phyloP scores from a whole-genome alignment of 2,113 vertebrate genomes.

The Morone saxatilis region DNA sequence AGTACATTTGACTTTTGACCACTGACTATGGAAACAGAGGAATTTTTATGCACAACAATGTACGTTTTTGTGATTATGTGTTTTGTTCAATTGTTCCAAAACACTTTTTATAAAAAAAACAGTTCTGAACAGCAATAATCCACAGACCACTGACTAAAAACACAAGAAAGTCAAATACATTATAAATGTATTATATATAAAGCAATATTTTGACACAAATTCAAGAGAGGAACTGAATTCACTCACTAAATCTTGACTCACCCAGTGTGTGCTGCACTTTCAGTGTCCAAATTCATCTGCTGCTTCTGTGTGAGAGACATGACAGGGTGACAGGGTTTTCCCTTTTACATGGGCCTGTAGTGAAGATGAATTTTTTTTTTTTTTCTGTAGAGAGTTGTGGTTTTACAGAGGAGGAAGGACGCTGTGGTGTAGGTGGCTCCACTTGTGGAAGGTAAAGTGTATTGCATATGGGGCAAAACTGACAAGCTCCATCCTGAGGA shows the following conservation, averaged over 20 bases:
- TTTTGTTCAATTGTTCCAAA: neutral
- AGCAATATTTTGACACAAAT: neutral
- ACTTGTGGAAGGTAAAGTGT: neutral
- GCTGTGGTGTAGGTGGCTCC: slow-evolving; percentile 38
- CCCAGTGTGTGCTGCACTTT: slow-evolving; percentile 68
- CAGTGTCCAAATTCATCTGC: slow-evolving; percentile 56
- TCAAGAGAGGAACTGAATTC: neutral
- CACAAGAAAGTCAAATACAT: neutral
- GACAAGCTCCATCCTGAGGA: neutral
- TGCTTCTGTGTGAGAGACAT: slow-evolving; percentile 45
- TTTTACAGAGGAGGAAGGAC: slow-evolving; percentile 45
- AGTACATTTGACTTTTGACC: neutral
- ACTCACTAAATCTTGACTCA: slow-evolving; percentile 53
- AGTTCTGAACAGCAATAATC: neutral
- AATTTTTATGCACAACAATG: neutral
- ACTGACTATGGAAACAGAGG: neutral
- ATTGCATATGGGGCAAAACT: neutral
- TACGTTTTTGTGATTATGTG: neutral
- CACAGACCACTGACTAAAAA: neutral
- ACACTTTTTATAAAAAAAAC: neutral
- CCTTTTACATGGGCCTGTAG: slow-evolving; percentile 40
- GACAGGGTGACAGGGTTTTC: slow-evolving; percentile 62
- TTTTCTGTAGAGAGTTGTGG: slow-evolving; percentile 40
- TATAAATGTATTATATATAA: too few relatives aligned
- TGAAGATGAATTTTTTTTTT: slow-evolving; percentile 33